A percentile compares a stretch with the other conserved stretches of the same genome.
These are phyloP conservation scores for Tinea trinotella DNA, from an alignment of 2,888 invertebrate genomes.

Conservation along the genomic window DNA sequence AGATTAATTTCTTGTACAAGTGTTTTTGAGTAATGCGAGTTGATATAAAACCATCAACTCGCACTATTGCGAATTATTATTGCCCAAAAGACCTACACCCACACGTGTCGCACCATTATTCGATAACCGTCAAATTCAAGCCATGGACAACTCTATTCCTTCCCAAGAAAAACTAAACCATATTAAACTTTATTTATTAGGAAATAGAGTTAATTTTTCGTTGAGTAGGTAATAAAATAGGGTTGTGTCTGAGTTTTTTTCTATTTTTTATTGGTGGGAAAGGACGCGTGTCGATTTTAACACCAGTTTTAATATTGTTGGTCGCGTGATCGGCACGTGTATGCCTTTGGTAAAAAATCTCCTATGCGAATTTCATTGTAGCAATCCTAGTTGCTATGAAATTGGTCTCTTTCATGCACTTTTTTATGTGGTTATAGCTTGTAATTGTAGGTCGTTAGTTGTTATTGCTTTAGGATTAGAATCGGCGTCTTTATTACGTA, in stretches of 20 bases:
- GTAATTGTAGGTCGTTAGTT: slow-evolving; percentile 1
- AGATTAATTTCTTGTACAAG: no score
- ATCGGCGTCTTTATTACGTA: background rate
- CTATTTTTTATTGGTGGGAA: slow-evolving; percentile 70
- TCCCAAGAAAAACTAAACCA: slow-evolving; percentile 24
- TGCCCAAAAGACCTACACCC: slow-evolving; percentile 30
- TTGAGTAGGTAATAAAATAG: slow-evolving; percentile 32
- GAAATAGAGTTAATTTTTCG: slow-evolving; percentile 26
- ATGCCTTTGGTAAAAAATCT: slow-evolving; percentile 67
- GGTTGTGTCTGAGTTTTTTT: slow-evolving; percentile 37
- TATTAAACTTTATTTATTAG: slow-evolving; percentile 26
- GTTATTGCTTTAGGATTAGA: slow-evolving; percentile 12
- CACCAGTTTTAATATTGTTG: slow-evolving; percentile 70
- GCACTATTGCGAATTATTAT: no score
- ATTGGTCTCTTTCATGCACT: slow-evolving; percentile 50
- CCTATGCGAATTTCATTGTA: slow-evolving; percentile 58
- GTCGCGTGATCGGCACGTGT: slow-evolving; percentile 58
- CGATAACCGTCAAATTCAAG: slow-evolving; percentile 69
- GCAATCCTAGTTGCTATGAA: slow-evolving; percentile 59
- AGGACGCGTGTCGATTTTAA: slow-evolving; percentile 69
- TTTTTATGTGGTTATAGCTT: slow-evolving; percentile 43
- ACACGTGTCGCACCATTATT: slow-evolving; percentile 66
- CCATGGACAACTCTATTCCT: slow-evolving; percentile 60
- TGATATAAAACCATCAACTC: no score
- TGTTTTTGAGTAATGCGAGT: no score